Evolutionary conservation across 2,888 invertebrate species (phyloP).

Genomic region (Harpagoxenus sublaevis): DNA sequence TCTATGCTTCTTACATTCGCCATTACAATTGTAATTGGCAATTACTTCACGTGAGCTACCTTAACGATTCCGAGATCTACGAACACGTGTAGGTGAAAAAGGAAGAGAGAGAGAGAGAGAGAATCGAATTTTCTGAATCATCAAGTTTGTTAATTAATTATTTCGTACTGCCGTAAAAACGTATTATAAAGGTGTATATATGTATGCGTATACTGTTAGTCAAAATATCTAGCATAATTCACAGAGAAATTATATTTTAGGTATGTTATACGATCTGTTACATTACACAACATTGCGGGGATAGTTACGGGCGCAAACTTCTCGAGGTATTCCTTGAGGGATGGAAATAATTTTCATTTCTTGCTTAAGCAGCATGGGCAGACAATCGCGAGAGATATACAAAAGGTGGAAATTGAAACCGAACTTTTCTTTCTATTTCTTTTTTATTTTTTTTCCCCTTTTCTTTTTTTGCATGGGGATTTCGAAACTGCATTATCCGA

Average conservation of each 20-base stretch:
- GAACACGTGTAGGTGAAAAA: not conserved
- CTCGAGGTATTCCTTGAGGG: conserved; percentile 27
- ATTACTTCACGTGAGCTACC: conserved; percentile 35
- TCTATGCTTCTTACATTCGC: conserved; percentile 22
- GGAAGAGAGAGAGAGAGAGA: too few relatives aligned
- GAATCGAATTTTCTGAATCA: conserved; percentile 6
- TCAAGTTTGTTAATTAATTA: not conserved
- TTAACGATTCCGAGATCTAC: not conserved
- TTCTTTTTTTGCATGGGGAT: not conserved
- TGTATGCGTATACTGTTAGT: conserved; percentile 3
- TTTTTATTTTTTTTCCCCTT: not conserved
- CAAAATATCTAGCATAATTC: conserved; percentile 7
- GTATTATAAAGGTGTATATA: not conserved
- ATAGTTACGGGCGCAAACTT: conserved; percentile 33
- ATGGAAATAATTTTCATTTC: conserved; percentile 61
- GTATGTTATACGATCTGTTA: conserved; percentile 14
- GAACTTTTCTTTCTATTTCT: conserved; percentile 27
- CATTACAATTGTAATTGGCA: conserved; percentile 38
- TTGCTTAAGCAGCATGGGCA: conserved; percentile 23
- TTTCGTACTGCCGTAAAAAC: not conserved
- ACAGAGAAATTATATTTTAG: conserved; percentile 16
- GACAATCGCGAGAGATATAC: conserved; percentile 25
- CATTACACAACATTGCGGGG: conserved; percentile 11
- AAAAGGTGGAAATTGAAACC: conserved; percentile 39
- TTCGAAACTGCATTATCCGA: not conserved